A percentile compares a stretch with the other conserved stretches of the same genome.
These are phyloP conservation scores for Neoaliturus tenellus DNA, from an alignment of 2,888 invertebrate genomes.

Conservation along the genomic window DNA sequence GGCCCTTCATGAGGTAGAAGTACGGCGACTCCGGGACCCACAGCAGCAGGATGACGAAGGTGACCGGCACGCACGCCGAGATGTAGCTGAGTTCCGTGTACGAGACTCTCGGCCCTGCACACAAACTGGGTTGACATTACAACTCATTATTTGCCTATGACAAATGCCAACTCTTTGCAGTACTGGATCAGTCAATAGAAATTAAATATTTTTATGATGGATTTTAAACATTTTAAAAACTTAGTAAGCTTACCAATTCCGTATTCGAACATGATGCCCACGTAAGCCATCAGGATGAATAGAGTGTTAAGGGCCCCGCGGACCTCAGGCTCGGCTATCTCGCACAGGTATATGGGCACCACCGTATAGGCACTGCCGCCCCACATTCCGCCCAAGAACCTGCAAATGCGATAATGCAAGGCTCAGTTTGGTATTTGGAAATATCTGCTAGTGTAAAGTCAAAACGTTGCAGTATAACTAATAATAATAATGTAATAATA, in stretches of 20 bases:
- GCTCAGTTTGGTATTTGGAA: too few relatives aligned
- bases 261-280: constrained; percentile 71
- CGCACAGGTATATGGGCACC: constrained; percentile 67
- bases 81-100: constrained; percentile 72
- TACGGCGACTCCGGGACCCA: constrained; percentile 81
- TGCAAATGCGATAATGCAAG: not conserved
- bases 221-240: not conserved
- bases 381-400: constrained; percentile 63
- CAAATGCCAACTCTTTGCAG: too few relatives aligned
- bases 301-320: constrained; percentile 57
- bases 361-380: constrained; percentile 67
- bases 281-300: constrained; percentile 70
- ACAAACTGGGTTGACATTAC: too few relatives aligned
- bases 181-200: too few relatives aligned
- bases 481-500: too few relatives aligned
- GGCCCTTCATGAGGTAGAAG: constrained; percentile 76
- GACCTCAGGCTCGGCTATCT: constrained; percentile 61
- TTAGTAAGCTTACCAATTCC: constrained; percentile 66
- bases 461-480: too few relatives aligned
- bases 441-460: too few relatives aligned
- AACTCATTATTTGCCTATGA: too few relatives aligned
- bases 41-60: constrained; percentile 73
- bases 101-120: constrained; percentile 67
- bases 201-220: too few relatives aligned
- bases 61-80: constrained; percentile 73